Evolutionary conservation across 2,113 vertebrate species (phyloP).

Genomic region (Hippocampus mohnikei): DNA sequence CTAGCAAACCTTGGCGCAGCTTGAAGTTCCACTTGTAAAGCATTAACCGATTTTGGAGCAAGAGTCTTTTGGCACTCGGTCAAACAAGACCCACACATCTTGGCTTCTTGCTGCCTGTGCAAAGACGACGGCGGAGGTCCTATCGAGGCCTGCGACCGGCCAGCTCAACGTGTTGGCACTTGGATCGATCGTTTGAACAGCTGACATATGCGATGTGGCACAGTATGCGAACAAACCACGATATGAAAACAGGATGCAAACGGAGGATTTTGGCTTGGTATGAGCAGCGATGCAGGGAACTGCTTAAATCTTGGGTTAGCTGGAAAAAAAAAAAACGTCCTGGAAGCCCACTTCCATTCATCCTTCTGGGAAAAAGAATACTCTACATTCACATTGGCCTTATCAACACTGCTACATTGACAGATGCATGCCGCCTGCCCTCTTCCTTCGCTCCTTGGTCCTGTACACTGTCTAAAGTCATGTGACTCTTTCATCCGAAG

Average conservation of each 20-base stretch:
- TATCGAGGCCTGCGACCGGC: slow-evolving; percentile 30
- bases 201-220: slow-evolving; percentile 43
- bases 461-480: neutral
- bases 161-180: slow-evolving; percentile 61
- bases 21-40: slow-evolving; percentile 61
- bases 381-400: neutral
- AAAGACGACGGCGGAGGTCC: slow-evolving; percentile 39
- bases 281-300: slow-evolving; percentile 5
- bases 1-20: slow-evolving; percentile 10
- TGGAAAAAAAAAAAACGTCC: neutral
- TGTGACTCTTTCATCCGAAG: neutral
- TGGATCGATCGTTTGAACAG: slow-evolving; percentile 45
- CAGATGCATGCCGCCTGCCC: neutral
- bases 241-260: slow-evolving; percentile 1
- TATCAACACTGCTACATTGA: slow-evolving; percentile 1
- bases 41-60: slow-evolving; percentile 67
- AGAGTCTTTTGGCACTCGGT: slow-evolving; percentile 71
- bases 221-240: slow-evolving; percentile 56
- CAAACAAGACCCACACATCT: slow-evolving; percentile 41
- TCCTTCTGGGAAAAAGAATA: neutral
- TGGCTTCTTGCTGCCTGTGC: slow-evolving; percentile 27
- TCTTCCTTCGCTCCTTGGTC: neutral
- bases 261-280: neutral
- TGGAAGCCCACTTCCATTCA: neutral
- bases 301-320: slow-evolving; percentile 8